Evolutionary conservation across 1,140 invertebrate species (phyloP), one percentile per base, ranked within the genome.

Genomic region (Forficula auricularia): DNA sequence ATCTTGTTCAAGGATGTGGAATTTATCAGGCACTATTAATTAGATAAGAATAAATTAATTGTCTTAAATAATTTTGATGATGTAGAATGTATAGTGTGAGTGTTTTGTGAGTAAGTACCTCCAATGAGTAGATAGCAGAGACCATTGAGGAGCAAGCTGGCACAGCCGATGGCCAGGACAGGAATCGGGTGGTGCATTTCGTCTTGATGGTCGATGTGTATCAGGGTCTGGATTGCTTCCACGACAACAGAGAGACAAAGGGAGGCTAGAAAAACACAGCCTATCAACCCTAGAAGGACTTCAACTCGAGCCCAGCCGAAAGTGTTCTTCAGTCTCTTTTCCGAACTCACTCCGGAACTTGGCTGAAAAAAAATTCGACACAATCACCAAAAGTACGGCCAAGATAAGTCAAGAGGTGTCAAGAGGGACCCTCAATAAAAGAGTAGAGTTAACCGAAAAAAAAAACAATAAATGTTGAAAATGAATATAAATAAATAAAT

Each of bases 261-360:
- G 0, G 87, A 87, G 1, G 75, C 73, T 42, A 90, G 66, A 46
- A 90, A 80, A 12, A 87, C 76, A 55, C 77, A 83, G 31, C 81
- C 82, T n/a, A 79, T 73, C 9, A 87, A 61, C 64, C 81, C 78
- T 34, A 77, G 79, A 3, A 89, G 60, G 1, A 91, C 77, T 52
- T 90, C 84, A 19, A 89, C 79, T 40, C 87, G 69, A 1, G 84
- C 82, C 85, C 86, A 92, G 1, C 87, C 87, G 48, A 92, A 92
- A 0, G 86, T 92, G 57, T 89, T 89, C 34, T 76, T 75, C 44
- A 89, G 65, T 43, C 72, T 71, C 16, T 70, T 70, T 46, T 83
- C 77, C 9, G 63, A 60, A 31, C 58, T 27, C 22, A 27, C 22
- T 27, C 22, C 47, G 46, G 56, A 57, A 54, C 64, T 57, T 63